Conservation (phyloP, 2,113 vertebrate species). For the Antennarius striatus region DNA sequence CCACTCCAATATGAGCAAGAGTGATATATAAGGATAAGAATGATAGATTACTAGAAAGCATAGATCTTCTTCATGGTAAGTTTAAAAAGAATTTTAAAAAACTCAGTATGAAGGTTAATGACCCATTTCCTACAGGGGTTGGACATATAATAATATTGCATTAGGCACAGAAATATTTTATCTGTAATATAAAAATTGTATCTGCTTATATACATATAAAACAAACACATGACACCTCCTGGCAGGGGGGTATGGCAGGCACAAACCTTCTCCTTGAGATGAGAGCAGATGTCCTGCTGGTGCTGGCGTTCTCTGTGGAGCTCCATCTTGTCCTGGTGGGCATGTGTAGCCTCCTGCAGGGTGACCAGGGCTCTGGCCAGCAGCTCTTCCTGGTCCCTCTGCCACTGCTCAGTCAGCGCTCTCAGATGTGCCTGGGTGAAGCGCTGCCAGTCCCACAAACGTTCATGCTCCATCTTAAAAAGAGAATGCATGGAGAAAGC, state of each 20-base stretch:
- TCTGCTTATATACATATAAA: background rate
- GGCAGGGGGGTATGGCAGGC: background rate
- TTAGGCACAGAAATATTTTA: constrained; percentile 1
- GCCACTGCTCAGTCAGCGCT: constrained; percentile 78
- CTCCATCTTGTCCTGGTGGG: constrained; percentile 77
- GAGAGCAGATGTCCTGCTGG: constrained; percentile 86
- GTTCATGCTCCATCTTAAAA: constrained; percentile 83
- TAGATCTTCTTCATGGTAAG: constrained; percentile 1
- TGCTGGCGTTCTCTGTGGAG: constrained; percentile 78
- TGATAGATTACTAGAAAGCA: too few species aligned
- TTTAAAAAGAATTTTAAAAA: background rate
- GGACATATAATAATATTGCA: background rate
- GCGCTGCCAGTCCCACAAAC: constrained; percentile 73
- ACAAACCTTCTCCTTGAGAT: constrained; percentile 88
- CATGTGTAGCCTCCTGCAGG: constrained; percentile 82
- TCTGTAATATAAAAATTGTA: constrained; percentile 9
- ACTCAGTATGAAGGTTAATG: constrained; percentile 4
- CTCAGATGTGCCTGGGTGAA: constrained; percentile 78
- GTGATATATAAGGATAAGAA: background rate
- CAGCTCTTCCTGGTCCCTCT: constrained; percentile 78
- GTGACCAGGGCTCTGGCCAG: constrained; percentile 74
- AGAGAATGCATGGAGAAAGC: constrained; percentile 1
- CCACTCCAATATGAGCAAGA: background rate
- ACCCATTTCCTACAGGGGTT: constrained; percentile 5
- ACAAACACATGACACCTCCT: constrained; percentile 1